phyloP scores from a whole-genome alignment of 2,888 invertebrate genomes.

The Amphimallon solstitiale region DNA sequence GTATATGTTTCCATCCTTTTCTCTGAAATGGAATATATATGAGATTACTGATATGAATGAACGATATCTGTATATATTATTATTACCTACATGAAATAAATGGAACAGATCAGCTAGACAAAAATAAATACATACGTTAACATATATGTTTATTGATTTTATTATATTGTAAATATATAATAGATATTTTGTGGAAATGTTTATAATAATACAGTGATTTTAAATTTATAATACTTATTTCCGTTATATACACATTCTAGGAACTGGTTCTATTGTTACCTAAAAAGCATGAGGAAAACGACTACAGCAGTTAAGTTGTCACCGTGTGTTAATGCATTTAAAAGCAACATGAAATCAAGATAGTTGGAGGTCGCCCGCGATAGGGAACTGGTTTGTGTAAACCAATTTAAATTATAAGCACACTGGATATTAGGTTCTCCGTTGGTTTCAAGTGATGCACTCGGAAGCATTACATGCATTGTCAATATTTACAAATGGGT shows the following conservation, averaged over 20 bases:
- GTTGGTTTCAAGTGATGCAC: too few relatives aligned
- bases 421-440: too few relatives aligned
- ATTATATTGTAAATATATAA: background rate
- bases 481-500: too few relatives aligned
- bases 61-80: too few relatives aligned
- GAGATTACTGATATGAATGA: too few relatives aligned
- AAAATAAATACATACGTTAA: too few relatives aligned
- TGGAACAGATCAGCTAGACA: too few relatives aligned
- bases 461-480: too few relatives aligned
- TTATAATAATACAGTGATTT: background rate
- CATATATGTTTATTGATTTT: too few relatives aligned
- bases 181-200: background rate
- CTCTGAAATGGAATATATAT: too few relatives aligned
- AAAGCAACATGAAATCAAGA: background rate
- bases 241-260: slow-evolving; percentile 3
- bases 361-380: background rate
- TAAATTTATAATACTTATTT: background rate
- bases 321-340: background rate
- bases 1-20: too few relatives aligned
- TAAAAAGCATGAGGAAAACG: background rate
- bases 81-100: too few relatives aligned
- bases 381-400: background rate
- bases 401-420: background rate
- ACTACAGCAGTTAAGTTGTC: background rate
- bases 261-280: slow-evolving; percentile 5